Evolutionary conservation across 2,797 vertebrate genomes (phyloP), one percentile per base, ranked within the genome.

Genomic region (Bovichtus variegatus): DNA sequence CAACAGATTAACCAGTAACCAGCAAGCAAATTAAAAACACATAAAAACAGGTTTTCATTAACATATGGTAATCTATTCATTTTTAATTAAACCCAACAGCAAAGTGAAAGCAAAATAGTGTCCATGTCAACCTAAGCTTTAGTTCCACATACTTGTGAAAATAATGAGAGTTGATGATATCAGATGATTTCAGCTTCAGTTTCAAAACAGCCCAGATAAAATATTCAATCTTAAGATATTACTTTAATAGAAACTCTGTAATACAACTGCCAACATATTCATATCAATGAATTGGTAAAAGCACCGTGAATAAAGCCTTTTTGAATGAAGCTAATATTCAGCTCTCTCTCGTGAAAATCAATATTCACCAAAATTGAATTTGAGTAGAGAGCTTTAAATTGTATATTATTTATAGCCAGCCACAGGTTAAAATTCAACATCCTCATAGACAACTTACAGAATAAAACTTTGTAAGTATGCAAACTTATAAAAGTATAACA

Each of bases 31-130:
- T 77, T 27, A 65, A 71, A 87, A 71, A 73, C 5, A 54, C 29
- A 68, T 73, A 60, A 70, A 80, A 87, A 77, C 23, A 67, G 18
- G 6, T 51, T 78, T 75, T 78, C 27, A 74, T 76, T 65, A 82
- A 83, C 59, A 82, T 72, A 65, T 71, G 66, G 58, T 69, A 53
- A 76, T 76, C 53, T 38, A 66, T 69, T 79, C 13, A 51, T 61
- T 79, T 76, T 76, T 74, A 73, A 84, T 88, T 74, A 85, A 76
- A 40, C 67, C 64, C 47, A 76, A n/a, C 21, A 71, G 74, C 29
- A 68, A 70, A 71, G 25, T 75, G 50, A 77, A 77, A 50, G 21
- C 46, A 65, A 54, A 78, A 62, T 47, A 61, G 49, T n/a, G 9
- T 43, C 23, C 58, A 41, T 55, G 60, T 74, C 54, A 47, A 59